These are phyloP conservation scores for Hirtodrosophila confusa DNA, from an alignment of 2,888 invertebrate species.

Conservation along the genomic window DNA sequence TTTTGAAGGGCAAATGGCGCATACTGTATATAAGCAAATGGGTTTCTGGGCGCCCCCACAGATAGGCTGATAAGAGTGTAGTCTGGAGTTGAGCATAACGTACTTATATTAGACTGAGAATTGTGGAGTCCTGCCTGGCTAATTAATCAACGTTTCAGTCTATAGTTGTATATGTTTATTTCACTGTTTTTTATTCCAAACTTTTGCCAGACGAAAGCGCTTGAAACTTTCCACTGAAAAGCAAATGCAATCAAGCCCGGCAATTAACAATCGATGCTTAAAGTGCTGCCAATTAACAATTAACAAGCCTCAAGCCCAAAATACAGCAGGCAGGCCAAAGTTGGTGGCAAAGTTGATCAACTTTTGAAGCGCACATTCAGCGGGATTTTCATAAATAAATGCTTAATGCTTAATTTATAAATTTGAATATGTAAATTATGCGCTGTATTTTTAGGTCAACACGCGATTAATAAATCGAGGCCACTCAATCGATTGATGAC, in stretches of 20 bases:
- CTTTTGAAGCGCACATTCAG: constrained; percentile 1
- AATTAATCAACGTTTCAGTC: constrained; percentile 15
- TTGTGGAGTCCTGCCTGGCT: not conserved
- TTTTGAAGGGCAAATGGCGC: constrained; percentile 52
- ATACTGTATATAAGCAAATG: constrained; percentile 21
- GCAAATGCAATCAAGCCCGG: constrained; percentile 38
- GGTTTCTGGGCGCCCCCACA: constrained; percentile 8
- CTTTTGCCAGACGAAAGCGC: constrained; percentile 73
- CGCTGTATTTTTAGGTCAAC: constrained; percentile 28
- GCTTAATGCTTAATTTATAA: constrained; percentile 20
- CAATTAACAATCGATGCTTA: constrained; percentile 71
- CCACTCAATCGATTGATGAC: constrained; percentile 29
- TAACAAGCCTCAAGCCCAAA: constrained; percentile 22
- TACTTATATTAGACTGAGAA: too few species aligned
- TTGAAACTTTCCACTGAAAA: constrained; percentile 60
- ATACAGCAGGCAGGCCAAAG: not conserved
- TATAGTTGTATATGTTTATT: not conserved
- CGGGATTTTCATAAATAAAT: constrained; percentile 3
- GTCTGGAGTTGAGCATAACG: not conserved
- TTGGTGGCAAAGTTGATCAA: constrained; percentile 2
- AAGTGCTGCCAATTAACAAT: constrained; percentile 68
- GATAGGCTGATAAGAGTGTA: constrained; percentile 7
- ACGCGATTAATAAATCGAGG: constrained; percentile 22
- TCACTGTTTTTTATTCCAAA: constrained; percentile 42
- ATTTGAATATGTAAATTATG: constrained; percentile 19